These are phyloP conservation scores for Microhierax caerulescens DNA, from an alignment of 2,797 vertebrate species.

Conservation along the genomic window DNA sequence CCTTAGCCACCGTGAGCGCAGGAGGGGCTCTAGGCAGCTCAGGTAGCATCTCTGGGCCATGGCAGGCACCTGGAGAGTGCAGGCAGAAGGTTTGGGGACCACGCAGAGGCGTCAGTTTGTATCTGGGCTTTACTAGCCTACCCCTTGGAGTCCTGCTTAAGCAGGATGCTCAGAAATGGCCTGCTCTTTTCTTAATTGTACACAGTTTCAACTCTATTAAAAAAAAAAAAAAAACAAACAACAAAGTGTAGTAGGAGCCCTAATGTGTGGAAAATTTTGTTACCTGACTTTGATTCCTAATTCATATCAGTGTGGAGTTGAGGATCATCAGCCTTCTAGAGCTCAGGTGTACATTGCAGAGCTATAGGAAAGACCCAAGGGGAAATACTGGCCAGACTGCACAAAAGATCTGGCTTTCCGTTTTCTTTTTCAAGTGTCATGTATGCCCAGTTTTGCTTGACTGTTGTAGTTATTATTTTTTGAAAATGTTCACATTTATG, in stretches of 20 bases:
- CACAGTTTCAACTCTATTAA: background rate
- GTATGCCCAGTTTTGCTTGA: background rate
- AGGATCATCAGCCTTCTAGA: background rate
- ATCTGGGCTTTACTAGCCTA: background rate
- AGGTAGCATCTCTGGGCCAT: background rate
- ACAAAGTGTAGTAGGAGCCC: background rate
- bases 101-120: accelerated
- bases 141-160: background rate
- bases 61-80: background rate
- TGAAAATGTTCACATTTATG: background rate
- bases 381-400: background rate
- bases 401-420: background rate
- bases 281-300: background rate
- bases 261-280: background rate
- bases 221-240: background rate
- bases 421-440: background rate
- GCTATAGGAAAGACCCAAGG: background rate
- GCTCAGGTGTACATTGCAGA: background rate
- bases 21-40: background rate
- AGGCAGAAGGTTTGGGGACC: background rate
- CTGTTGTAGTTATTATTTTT: background rate
- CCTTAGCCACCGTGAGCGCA: background rate
- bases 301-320: background rate
- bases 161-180: background rate
- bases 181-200: background rate